A percentile compares a stretch with the other conserved stretches of the same genome.
Conservation (phyloP, 2,113 vertebrate genomes). For the Syngnathus scovelli region DNA sequence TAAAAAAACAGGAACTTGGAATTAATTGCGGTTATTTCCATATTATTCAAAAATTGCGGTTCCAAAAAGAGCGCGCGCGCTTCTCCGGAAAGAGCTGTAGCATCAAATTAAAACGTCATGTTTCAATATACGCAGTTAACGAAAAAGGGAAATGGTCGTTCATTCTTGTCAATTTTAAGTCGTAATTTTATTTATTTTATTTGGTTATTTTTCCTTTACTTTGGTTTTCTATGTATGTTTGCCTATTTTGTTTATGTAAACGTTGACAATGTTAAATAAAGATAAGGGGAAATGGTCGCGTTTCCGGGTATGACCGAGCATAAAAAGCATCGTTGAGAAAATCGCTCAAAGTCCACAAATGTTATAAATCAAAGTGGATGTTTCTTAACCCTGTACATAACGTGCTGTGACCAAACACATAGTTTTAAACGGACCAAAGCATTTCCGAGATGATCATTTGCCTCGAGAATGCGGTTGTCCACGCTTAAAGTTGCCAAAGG, state of each 20-base stretch:
- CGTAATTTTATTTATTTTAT: too few relatives aligned
- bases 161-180: too few relatives aligned
- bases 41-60: neutral
- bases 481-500: conserved; percentile 9
- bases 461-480: neutral
- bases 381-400: neutral
- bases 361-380: too few relatives aligned
- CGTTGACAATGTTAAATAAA: neutral
- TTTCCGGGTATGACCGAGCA: conserved; percentile 16
- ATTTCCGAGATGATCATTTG: neutral
- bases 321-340: neutral
- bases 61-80: neutral
- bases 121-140: neutral
- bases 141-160: neutral
- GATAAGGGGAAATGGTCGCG: conserved; percentile 11
- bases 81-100: neutral
- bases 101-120: neutral
- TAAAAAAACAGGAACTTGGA: neutral
- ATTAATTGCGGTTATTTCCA: neutral
- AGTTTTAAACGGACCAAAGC: neutral
- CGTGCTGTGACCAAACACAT: too few relatives aligned
- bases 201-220: too few relatives aligned
- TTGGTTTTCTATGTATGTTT: too few relatives aligned
- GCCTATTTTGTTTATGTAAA: too few relatives aligned
- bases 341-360: neutral